Conservation (phyloP, 2,888 invertebrate genomes). For the Lydus trimaculatus region DNA sequence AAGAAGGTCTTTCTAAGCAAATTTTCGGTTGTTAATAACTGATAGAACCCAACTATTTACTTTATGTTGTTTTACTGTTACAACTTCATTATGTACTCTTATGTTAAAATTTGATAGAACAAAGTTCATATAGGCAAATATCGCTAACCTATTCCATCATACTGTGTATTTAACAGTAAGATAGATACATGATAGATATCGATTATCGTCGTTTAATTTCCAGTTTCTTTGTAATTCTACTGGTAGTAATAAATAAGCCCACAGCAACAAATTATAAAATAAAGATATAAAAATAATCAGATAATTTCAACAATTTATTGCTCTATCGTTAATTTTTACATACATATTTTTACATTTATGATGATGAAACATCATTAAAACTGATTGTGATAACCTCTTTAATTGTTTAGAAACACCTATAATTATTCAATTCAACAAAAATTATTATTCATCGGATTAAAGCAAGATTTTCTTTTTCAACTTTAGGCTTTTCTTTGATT, state of each 20-base stretch:
- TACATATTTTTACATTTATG: background rate
- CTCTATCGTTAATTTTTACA: background rate
- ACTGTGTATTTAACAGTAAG: background rate
- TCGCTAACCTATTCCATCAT: background rate
- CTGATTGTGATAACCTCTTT: background rate
- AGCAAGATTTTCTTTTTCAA: background rate
- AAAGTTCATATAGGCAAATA: background rate
- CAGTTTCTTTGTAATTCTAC: background rate
- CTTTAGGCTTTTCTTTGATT: background rate
- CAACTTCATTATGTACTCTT: background rate
- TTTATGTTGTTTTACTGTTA: no score
- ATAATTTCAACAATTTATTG: background rate
- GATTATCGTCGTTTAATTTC: background rate
- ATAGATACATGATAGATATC: background rate
- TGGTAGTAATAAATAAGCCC: background rate
- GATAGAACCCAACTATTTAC: no score
- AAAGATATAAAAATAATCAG: background rate
- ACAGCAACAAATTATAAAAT: background rate
- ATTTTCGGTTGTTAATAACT: no score
- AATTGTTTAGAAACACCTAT: background rate
- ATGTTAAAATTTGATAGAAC: background rate
- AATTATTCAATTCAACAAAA: background rate
- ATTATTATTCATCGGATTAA: background rate
- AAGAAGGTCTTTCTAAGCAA: no score
- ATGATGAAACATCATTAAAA: background rate